These are phyloP conservation scores for Eupithecia subfuscata DNA, from an alignment of 2,888 invertebrate genomes.

Conservation along the genomic window DNA sequence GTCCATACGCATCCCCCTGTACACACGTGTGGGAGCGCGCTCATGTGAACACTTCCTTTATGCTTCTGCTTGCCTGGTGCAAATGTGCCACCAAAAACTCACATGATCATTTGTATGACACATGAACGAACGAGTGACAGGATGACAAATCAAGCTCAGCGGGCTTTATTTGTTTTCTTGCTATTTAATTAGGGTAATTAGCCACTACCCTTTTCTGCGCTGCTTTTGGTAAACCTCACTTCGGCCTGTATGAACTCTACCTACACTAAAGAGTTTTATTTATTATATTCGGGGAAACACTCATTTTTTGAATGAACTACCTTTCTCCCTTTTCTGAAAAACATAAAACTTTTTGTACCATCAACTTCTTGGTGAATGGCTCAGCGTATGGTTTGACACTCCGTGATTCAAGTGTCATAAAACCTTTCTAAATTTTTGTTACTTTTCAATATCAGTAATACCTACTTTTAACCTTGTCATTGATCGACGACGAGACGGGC, in stretches of 20 bases:
- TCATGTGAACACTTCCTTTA: conserved; percentile 59
- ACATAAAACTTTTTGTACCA: background rate
- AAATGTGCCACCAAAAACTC: conserved; percentile 70
- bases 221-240: background rate
- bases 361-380: background rate
- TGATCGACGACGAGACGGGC: background rate
- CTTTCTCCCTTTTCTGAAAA: background rate
- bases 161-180: too few relatives aligned
- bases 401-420: too few relatives aligned
- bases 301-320: too few relatives aligned
- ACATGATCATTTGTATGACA: conserved; percentile 49
- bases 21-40: conserved; percentile 40
- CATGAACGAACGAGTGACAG: conserved; percentile 10
- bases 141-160: too few relatives aligned
- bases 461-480: background rate
- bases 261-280: background rate
- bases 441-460: background rate
- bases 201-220: too few relatives aligned
- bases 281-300: background rate
- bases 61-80: conserved; percentile 70
- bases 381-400: background rate
- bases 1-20: background rate
- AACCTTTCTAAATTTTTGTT: too few relatives aligned
- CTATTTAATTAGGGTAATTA: too few relatives aligned
- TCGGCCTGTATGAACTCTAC: background rate